Evolutionary conservation across 1,140 invertebrate genomes (phyloP).

Genomic region (Rhizoglyphus robini): DNA sequence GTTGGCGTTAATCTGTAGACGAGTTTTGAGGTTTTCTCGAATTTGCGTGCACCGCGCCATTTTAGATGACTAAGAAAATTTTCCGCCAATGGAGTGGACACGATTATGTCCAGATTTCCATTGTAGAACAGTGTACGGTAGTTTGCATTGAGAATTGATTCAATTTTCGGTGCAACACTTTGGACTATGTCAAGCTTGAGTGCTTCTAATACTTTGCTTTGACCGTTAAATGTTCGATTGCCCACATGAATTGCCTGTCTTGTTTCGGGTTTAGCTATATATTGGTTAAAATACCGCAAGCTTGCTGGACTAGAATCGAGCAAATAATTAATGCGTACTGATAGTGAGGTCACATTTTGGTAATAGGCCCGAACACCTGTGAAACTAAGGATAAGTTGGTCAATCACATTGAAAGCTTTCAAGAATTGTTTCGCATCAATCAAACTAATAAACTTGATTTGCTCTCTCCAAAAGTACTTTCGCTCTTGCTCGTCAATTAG

Average conservation of each 20-base stretch:
- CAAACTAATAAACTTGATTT: constrained; percentile 41
- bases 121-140: constrained; percentile 43
- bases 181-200: too few relatives aligned
- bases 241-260: too few relatives aligned
- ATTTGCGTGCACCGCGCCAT: constrained; percentile 50
- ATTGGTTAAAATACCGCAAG: too few relatives aligned
- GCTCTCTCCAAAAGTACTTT: constrained; percentile 43
- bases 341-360: constrained; percentile 67
- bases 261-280: too few relatives aligned
- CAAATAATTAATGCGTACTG: constrained; percentile 57
- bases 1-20: too few relatives aligned
- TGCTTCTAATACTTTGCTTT: too few relatives aligned
- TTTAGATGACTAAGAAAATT: constrained; percentile 51
- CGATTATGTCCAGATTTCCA: constrained; percentile 72
- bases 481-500: constrained; percentile 46
- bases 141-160: constrained; percentile 31
- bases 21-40: constrained; percentile 47
- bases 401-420: constrained; percentile 46
- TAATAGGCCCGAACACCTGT: constrained; percentile 35
- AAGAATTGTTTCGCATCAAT: constrained; percentile 47
- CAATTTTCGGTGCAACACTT: too few relatives aligned
- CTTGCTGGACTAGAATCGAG: constrained; percentile 48
- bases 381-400: constrained; percentile 31
- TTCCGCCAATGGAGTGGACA: constrained; percentile 59
- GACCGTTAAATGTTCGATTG: too few relatives aligned